Evolutionary conservation across 1,140 invertebrate species (phyloP).

Genomic region (Sycophaga agraensis): DNA sequence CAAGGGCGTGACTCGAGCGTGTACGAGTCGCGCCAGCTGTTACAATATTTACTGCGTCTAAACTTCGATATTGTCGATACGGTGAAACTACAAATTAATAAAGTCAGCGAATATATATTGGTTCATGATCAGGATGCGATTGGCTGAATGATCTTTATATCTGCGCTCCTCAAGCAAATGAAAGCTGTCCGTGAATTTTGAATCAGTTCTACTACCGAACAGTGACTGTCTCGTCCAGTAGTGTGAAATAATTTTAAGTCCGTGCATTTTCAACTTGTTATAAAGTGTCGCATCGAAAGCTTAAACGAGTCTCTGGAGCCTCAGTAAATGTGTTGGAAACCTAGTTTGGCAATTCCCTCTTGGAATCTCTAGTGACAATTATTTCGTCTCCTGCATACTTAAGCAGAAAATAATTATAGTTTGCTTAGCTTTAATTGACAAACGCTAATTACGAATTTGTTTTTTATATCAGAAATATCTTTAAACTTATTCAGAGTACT

Average conservation of each 20-base stretch:
- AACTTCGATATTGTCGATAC: constrained; percentile 16
- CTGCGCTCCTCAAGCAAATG: not conserved
- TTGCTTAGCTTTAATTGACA: constrained; percentile 19
- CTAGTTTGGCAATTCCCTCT: constrained; percentile 29
- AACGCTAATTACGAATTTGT: not conserved
- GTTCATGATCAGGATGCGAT: not conserved
- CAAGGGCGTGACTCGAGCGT: constrained; percentile 46
- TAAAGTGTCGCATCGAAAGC: constrained; percentile 18
- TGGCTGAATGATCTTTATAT: not conserved
- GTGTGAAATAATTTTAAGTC: constrained; percentile 14
- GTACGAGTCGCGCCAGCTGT: constrained; percentile 48
- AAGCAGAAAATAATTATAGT: constrained; percentile 19
- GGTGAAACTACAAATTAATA: constrained; percentile 18
- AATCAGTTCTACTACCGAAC: not conserved
- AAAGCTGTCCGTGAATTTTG: not conserved
- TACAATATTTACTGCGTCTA: constrained; percentile 49
- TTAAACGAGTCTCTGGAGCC: constrained; percentile 25
- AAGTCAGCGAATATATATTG: not conserved
- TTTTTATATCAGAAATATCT: no score
- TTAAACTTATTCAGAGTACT: no score
- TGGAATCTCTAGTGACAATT: constrained; percentile 24
- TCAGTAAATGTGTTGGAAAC: constrained; percentile 24
- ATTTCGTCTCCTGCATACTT: constrained; percentile 23
- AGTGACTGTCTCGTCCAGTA: not conserved
- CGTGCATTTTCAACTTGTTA: constrained; percentile 5